Evolutionary conservation across 2,888 invertebrate species (phyloP).

Genomic region (Agonopterix heracliana): DNA sequence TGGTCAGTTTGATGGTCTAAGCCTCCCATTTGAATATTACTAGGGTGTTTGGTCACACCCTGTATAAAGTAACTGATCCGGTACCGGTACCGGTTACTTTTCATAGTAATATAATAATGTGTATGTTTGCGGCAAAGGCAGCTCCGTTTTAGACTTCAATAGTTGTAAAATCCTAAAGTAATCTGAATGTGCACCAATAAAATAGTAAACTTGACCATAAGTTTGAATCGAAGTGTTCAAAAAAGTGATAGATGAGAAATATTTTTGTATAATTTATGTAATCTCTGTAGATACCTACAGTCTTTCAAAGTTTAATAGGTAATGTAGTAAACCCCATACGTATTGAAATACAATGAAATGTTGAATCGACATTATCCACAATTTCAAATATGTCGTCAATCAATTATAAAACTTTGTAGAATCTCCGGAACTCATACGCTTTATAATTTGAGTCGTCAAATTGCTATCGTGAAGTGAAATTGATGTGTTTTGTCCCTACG

Average conservation of each 20-base stretch:
- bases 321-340: constrained; percentile 26
- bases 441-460: too few relatives aligned
- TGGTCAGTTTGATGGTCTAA: too few relatives aligned
- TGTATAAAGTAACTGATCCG: too few relatives aligned
- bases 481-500: not conserved
- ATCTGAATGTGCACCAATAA: constrained; percentile 6
- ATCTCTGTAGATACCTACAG: constrained; percentile 41
- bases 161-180: not conserved
- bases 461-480: too few relatives aligned
- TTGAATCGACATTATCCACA: too few relatives aligned
- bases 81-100: too few relatives aligned
- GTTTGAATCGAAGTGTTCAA: constrained; percentile 70
- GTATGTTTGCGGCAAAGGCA: not conserved
- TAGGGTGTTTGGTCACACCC: too few relatives aligned
- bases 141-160: not conserved
- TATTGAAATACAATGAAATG: too few relatives aligned
- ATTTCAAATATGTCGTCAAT: not conserved
- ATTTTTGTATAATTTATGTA: constrained; percentile 66
- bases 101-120: not conserved
- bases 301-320: constrained; percentile 45
- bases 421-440: constrained; percentile 11
- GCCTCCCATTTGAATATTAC: too few relatives aligned
- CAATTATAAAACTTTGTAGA: constrained; percentile 1
- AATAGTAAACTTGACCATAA: constrained; percentile 53
- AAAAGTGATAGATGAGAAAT: constrained; percentile 66